Base-by-base conservation (phyloP, 2,888 invertebrate species). In the Notodonta dromedarius region DNA sequence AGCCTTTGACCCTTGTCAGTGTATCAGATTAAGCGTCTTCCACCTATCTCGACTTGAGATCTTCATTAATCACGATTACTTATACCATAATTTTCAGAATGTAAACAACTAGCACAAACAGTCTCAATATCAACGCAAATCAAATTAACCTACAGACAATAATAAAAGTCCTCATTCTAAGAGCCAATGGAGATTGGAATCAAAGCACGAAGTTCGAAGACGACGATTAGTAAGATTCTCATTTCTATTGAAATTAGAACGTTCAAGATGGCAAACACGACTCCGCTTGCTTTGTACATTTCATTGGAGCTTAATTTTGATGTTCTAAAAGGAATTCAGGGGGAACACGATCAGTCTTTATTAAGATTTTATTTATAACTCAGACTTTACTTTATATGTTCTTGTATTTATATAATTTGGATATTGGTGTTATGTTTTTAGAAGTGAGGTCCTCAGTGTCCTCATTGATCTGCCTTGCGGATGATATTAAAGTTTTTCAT, bases 191-290 rank as follows among this genome's bases (percentile, higher is more conserved):
- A 71, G 56, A 71, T 69, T 58, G 59, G 70, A 76, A 73, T 74
- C 70, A 65, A 69, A 76, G 70, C 67, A 63, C 59, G 13, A 42
- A 61, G 50, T 63, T 68, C 55, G 58, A 65, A 65, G 62, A 57
- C 55, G 60, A 59, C 69, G 70, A 78, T 76, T 72, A 71, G 70
- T 63, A 60, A 68, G 67, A 71, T 66, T 68, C 71, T 66, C 74
- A 69, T 76, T 79, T 68, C 73, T 60, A 77, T 80, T 74, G 73
- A 77, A 75, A 77, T 77, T 64, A 65, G 74, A 74, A 58, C 62
- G 59, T 57, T 56, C 14, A 39, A 66, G 57, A 66, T 56, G 53
- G 64, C 52, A 67, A 67, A 69, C 58, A 69, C 40, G 59, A 50
- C 58, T 62, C 57, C 53, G 56, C 11, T 53, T 61, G 64, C 57